Base-by-base conservation (phyloP, 2,888 invertebrate species). In the Megalurothrips usitatus region DNA sequence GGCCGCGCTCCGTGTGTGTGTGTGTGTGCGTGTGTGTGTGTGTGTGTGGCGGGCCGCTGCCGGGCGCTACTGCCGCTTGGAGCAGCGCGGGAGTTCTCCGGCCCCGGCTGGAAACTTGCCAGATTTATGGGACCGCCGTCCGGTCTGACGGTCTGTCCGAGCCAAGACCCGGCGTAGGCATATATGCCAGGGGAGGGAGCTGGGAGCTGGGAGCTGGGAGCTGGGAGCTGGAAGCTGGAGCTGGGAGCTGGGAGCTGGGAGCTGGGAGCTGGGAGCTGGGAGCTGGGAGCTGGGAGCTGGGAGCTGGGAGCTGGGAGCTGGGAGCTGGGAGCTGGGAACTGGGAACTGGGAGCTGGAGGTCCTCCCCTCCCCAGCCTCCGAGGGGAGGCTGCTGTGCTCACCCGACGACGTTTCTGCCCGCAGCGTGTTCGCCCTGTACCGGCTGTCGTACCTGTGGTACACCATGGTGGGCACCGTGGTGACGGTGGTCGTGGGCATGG, bases 371-470 rank as follows among this genome's bases (percentile, higher is more conserved):
- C n/a, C n/a, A n/a, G n/a, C n/a, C n/a, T n/a, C n/a, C n/a, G n/a
- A n/a, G n/a, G n/a, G n/a, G n/a, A n/a, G n/a, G n/a, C n/a, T n/a
- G n/a, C n/a, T n/a, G n/a, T n/a, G n/a, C n/a, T n/a, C n/a, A n/a
- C n/a, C n/a, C n/a, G n/a, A n/a, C n/a, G n/a, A n/a, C n/a, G n/a
- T 75, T 48, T 43, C 34, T 43, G 34, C 34, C 80, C 47, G 11
- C 81, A 83, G 83, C 0, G 82, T 82, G 58, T 83, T 83, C 80
- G 49, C 43, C 52, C 79, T 95, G 82, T 95, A 93, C 86, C 90
- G 92, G n/a, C 88, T 96, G 81, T 95, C 95, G 49, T 97, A 96
- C 86, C 90, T 97, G 85, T 97, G 96, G 96, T 97, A 96, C 88
- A 94, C 96, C 11, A 92, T 92, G 81, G 91, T 96, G 81, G 96